Base-by-base conservation (phyloP, 2,888 invertebrate species). In the Dilophus febrilis region DNA sequence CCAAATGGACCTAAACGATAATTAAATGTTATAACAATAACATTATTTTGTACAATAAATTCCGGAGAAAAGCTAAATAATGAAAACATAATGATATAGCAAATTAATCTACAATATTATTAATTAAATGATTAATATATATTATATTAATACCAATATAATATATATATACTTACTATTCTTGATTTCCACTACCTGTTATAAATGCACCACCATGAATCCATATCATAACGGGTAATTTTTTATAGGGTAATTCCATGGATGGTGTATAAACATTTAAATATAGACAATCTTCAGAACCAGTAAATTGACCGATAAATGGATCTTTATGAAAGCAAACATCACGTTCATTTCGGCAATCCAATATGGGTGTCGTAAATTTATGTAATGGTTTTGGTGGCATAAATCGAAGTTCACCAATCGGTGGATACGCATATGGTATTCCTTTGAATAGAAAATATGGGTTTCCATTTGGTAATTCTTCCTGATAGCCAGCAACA, bases 1-100 rank as follows among this genome's bases (percentile, higher is more conserved):
- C 81, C 80, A 76, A 50, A n/a, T 41, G 47, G 29, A n/a, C 44
- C 46, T 8, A 46, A 40, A 27, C 46, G 42, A 39, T 46, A 46
- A 31, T 44, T 40, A 13, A 46, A 34, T 7, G 43, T 37, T n/a
- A 46, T 44, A n/a, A 46, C 18, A 13, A 46, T 28, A 28, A 44
- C 44, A 39, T 40, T 35, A 12, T 41, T 36, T 4, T 35, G 33
- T 10, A 46, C 35, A 10, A 44, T 38, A 37, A 39, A 38, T 17
- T 44, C 43, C 12, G 46, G 46, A 12, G n/a, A n/a, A n/a, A n/a
- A n/a, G n/a, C n/a, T n/a, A n/a, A n/a, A n/a, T n/a, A n/a, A n/a
- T n/a, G n/a, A n/a, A n/a, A n/a, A n/a, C n/a, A n/a, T n/a, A n/a
- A n/a, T n/a, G n/a, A n/a, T n/a, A n/a, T n/a, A n/a, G n/a, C n/a